Conservation (phyloP, 2,797 vertebrate genomes). For the Fringilla coelebs region DNA sequence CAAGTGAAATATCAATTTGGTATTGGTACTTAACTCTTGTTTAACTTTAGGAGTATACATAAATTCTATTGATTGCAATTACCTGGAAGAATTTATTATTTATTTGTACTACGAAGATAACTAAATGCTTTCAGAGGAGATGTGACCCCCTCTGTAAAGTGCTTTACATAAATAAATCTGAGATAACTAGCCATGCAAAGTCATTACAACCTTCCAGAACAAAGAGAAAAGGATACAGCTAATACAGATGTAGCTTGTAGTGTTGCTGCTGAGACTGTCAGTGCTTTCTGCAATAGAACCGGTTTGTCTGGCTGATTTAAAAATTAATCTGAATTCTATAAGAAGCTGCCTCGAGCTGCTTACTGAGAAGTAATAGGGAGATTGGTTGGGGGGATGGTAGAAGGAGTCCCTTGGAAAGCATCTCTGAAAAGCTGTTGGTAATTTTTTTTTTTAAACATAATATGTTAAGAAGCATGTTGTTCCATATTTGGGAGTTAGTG, state of each 20-base stretch:
- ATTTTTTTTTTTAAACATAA: neutral
- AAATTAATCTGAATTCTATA: slow-evolving; percentile 32
- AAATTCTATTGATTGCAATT: neutral
- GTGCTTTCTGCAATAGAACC: neutral
- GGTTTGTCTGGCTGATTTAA: slow-evolving; percentile 31
- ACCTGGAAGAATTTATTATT: neutral
- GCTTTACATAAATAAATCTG: neutral
- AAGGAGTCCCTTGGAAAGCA: neutral
- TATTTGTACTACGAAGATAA: neutral
- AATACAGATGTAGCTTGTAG: neutral
- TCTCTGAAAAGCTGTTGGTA: neutral
- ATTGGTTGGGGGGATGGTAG: neutral
- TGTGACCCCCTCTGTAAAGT: neutral
- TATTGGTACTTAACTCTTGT: neutral
- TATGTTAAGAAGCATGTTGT: neutral
- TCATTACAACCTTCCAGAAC: neutral
- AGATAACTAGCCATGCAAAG: neutral
- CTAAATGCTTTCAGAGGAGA: neutral
- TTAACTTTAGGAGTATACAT: neutral
- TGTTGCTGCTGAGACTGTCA: neutral
- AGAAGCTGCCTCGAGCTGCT: neutral
- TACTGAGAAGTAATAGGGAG: neutral
- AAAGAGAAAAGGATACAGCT: neutral
- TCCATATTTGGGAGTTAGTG: neutral
- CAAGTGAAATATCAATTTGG: neutral